phyloP scores from a whole-genome alignment of 2,113 vertebrate species.

The Semicossyphus pulcher region DNA sequence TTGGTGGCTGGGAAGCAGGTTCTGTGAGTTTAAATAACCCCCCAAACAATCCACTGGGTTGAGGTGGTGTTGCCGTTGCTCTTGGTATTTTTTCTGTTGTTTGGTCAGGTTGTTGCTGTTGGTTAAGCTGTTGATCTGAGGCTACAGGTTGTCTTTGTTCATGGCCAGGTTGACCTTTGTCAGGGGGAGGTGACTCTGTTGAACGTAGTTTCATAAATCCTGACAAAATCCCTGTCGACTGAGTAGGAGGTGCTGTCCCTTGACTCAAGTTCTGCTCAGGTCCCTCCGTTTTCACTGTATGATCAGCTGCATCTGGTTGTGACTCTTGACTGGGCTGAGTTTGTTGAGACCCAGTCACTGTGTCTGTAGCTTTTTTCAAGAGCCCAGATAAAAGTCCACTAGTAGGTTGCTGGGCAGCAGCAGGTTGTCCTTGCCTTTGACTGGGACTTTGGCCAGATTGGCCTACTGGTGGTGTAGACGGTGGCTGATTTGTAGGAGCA shows the following conservation, averaged over 20 bases:
- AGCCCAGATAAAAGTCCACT: constrained; percentile 76
- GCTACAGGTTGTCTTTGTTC: constrained; percentile 19
- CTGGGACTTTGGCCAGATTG: constrained; percentile 39
- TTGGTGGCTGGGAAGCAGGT: constrained; percentile 51
- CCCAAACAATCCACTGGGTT: constrained; percentile 73
- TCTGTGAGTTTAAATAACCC: constrained; percentile 75
- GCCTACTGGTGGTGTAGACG: constrained; percentile 12
- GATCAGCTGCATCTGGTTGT: constrained; percentile 25
- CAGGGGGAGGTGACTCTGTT: constrained; percentile 23
- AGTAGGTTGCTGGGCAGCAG: constrained; percentile 35
- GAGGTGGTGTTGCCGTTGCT: constrained; percentile 30
- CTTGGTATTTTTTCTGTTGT: constrained; percentile 42
- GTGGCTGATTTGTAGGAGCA: constrained; percentile 50
- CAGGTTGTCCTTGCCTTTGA: constrained; percentile 49
- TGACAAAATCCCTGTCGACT: constrained; percentile 68
- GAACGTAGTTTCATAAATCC: constrained; percentile 38
- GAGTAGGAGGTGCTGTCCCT: constrained; percentile 8
- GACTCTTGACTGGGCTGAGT: constrained; percentile 41
- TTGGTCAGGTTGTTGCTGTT: constrained; percentile 51
- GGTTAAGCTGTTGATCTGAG: constrained; percentile 39
- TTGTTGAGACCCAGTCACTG: constrained; percentile 62
- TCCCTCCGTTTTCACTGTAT: constrained; percentile 27
- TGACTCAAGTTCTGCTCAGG: constrained; percentile 30
- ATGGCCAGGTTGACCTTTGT: constrained; percentile 30
- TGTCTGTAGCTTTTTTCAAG: constrained; percentile 75